These are phyloP conservation scores for Drosophila bocki DNA, from an alignment of 1,140 invertebrate genomes.

Conservation along the genomic window DNA sequence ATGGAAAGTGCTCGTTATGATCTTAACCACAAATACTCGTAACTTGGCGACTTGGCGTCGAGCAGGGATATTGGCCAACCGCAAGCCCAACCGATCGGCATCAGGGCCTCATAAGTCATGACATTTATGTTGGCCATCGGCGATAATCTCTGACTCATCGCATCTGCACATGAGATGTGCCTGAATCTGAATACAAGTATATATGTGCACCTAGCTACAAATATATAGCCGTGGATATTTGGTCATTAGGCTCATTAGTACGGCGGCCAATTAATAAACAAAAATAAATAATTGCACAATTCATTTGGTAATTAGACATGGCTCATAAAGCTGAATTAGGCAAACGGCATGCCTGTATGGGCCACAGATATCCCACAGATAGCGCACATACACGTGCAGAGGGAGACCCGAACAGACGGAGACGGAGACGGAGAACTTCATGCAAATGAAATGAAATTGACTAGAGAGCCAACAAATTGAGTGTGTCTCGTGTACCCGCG, in stretches of 20 bases:
- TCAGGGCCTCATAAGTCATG: conserved; percentile 63
- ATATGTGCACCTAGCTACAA: neutral
- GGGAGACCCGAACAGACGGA: conserved; percentile 15
- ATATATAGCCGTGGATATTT: conserved; percentile 24
- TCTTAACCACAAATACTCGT: conserved; percentile 63
- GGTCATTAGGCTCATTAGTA: conserved; percentile 72
- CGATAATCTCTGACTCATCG: conserved; percentile 56
- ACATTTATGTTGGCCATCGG: conserved; percentile 67
- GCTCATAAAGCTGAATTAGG: conserved; percentile 82
- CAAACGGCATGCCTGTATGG: conserved; percentile 65
- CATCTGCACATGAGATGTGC: conserved; percentile 14
- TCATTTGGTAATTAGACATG: conserved; percentile 84
- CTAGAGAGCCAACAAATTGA: conserved; percentile 76
- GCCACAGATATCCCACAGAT: conserved; percentile 51
- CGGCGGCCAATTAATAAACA: conserved; percentile 80
- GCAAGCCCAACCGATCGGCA: conserved; percentile 33
- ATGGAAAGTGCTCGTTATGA: conserved; percentile 66
- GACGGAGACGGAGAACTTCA: conserved; percentile 40
- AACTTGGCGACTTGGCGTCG: conserved; percentile 41
- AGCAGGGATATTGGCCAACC: conserved; percentile 41
- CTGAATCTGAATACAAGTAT: neutral
- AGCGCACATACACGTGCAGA: conserved; percentile 16
- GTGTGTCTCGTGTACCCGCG: conserved; percentile 51
- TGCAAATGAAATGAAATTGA: conserved; percentile 83
- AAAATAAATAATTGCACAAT: conserved; percentile 85